A percentile compares a stretch with the other conserved stretches of the same genome.
These are phyloP conservation scores for Hemitrygon akajei DNA, from an alignment of 2,797 vertebrate species.

Conservation along the genomic window DNA sequence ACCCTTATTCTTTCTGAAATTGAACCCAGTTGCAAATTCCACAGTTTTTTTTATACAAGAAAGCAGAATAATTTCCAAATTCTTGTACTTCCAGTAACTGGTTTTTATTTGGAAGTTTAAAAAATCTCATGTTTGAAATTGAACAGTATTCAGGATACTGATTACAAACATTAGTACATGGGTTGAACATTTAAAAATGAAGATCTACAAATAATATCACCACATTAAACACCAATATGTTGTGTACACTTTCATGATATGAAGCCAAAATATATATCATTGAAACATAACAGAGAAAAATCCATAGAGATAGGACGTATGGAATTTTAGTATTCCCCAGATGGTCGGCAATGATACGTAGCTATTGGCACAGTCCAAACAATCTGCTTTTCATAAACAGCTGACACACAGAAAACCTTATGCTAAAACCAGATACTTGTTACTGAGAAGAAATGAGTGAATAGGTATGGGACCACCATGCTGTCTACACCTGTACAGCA, in stretches of 20 bases:
- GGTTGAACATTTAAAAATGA: background rate
- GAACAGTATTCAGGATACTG: background rate
- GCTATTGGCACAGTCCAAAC: background rate
- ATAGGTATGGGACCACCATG: background rate
- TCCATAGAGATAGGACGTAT: background rate
- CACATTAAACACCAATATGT: background rate
- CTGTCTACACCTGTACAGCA: background rate
- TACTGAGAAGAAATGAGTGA: background rate
- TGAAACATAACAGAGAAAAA: background rate
- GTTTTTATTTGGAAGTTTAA: background rate
- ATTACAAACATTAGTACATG: background rate
- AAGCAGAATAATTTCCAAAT: background rate
- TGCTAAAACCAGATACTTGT: background rate
- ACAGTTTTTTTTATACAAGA: background rate
- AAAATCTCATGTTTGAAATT: background rate
- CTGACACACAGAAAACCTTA: background rate
- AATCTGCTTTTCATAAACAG: background rate
- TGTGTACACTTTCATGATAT: background rate
- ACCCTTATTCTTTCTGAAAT: background rate
- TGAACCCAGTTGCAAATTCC: background rate
- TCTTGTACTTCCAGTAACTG: background rate
- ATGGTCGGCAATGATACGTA: background rate
- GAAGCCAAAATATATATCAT: background rate
- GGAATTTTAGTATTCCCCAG: background rate
- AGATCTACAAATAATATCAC: background rate